Base-by-base conservation (phyloP, 2,797 vertebrate species). In the Protonibea diacanthus region DNA sequence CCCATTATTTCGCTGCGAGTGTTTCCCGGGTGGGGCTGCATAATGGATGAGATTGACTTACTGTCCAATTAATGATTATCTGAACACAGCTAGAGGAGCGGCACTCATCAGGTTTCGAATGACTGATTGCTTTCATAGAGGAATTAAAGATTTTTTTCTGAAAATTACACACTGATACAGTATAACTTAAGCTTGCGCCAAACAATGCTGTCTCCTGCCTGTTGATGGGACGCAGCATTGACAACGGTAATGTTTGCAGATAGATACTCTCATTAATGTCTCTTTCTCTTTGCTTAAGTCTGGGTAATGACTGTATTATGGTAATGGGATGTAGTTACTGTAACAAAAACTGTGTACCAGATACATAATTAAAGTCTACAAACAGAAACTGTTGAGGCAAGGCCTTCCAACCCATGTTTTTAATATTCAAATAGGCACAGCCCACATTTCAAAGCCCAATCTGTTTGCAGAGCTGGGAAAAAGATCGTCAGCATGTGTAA, bases 21-120 rank as follows among this genome's bases (percentile, higher is more conserved):
- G 85, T 83, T 90, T 90, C 84, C 90, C 49, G 80, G 83, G 84
- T 23, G 83, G 83, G 82, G 84, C 85, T 89, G 89, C 91, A 92
- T 93, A 91, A 94, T 93, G 87, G 88, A 95, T 94, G 90, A 90
- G 88, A 93, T 92, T 86, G 93, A 92, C 89, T 92, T 84, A 76
- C 89, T 74, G 87, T 91, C 91, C 92, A 89, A 93, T 94, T 89
- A 93, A 94, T 82, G 91, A 92, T 93, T 86, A 87, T 89, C 68
- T 76, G 79, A 88, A 90, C 86, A 81, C 90, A 84, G 81, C 78
- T 56, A 80, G 65, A 81, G 88, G 83, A 86, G 79, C 64, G 53
- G 74, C 44, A 1, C 78, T 80, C 84, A 70, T 90, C 87, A 67
- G 76, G 75, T 88, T 87, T 84, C 78, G 81, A 81, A 87, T 88